A percentile compares a stretch with the other conserved stretches of the same genome.
phyloP scores from a whole-genome alignment of 2,888 invertebrate genomes.

The Sympetrum striolatum region DNA sequence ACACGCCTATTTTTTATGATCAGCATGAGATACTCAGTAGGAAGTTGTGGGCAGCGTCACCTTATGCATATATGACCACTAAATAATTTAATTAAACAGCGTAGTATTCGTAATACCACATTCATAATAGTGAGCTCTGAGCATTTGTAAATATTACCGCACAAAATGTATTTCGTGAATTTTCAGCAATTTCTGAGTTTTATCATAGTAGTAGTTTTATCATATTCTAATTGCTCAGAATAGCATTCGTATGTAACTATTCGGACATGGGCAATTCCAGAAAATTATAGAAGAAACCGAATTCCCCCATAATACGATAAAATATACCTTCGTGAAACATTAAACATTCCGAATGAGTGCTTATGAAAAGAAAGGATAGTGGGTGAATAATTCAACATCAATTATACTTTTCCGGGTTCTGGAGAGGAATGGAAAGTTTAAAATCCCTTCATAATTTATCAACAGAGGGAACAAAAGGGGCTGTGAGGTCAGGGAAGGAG shows the following conservation, averaged over 20 bases:
- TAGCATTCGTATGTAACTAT: not conserved
- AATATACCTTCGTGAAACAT: not conserved
- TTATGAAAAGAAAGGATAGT: not conserved
- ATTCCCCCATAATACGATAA: not conserved
- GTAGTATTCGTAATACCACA: too few species aligned
- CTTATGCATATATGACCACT: too few species aligned
- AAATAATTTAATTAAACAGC: too few species aligned
- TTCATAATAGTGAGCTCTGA: too few species aligned
- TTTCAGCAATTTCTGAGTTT: too few species aligned
- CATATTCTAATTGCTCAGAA: not conserved
- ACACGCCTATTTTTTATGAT: too few species aligned
- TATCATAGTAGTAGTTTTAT: too few species aligned
- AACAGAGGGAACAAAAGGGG: not conserved
- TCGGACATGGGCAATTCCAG: not conserved
- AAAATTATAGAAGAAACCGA: not conserved
- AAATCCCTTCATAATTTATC: not conserved
- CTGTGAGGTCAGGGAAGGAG: not conserved
- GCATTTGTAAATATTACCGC: too few species aligned
- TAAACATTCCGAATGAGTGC: not conserved
- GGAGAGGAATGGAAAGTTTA: not conserved
- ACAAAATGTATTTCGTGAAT: too few species aligned
- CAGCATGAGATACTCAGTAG: too few species aligned
- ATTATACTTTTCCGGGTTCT: not conserved
- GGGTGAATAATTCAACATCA: constrained; percentile 12
- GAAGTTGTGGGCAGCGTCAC: too few species aligned